Conservation (phyloP, 1,140 invertebrate genomes). For the Cardiocondyla obscurior region DNA sequence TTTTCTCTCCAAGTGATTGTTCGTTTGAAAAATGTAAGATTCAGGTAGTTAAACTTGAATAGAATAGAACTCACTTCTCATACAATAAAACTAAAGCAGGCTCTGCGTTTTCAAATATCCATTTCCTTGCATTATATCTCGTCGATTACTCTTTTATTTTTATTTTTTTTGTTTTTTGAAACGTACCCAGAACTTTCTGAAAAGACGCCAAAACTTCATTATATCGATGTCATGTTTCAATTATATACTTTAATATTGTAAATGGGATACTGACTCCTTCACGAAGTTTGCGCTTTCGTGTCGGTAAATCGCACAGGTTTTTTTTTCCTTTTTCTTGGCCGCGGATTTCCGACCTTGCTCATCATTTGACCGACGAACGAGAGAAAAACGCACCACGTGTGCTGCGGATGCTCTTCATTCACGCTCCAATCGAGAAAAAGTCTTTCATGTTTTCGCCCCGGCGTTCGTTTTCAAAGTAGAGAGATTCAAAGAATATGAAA, state of each 20-base stretch:
- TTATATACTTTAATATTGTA: not conserved
- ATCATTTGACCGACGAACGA: not conserved
- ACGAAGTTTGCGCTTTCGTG: not conserved
- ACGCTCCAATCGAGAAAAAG: not conserved
- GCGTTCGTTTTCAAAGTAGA: not conserved
- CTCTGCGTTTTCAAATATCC: not conserved
- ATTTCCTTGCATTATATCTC: too few relatives aligned
- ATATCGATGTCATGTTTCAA: not conserved
- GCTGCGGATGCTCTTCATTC: not conserved
- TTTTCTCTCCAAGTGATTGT: too few relatives aligned
- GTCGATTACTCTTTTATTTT: too few relatives aligned
- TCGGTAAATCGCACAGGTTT: not conserved
- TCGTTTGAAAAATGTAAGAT: too few relatives aligned
- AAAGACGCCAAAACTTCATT: not conserved
- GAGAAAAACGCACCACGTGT: not conserved
- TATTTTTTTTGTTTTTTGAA: too few relatives aligned
- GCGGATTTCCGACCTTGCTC: not conserved
- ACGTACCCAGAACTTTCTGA: not conserved
- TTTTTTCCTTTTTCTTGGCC: not conserved
- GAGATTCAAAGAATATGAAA: not conserved
- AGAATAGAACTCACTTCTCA: not conserved
- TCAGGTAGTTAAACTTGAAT: not conserved
- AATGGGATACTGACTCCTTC: not conserved
- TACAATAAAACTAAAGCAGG: not conserved
- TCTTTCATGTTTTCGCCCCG: not conserved